phyloP scores from a whole-genome alignment of 2,113 vertebrate genomes.

The Syngnathus scovelli region DNA sequence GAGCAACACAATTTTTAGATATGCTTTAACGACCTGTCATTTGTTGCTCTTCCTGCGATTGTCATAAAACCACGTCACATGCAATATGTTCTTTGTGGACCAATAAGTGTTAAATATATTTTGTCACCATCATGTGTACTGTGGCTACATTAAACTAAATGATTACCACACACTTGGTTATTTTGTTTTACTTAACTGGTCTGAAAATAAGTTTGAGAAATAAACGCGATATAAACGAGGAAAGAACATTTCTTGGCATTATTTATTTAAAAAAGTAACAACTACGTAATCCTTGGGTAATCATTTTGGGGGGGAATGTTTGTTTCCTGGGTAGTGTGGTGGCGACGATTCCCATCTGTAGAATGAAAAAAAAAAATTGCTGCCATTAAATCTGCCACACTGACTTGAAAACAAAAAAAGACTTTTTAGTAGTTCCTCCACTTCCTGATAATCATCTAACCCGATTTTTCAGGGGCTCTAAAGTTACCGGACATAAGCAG shows the following conservation, averaged over 20 bases:
- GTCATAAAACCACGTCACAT: background rate
- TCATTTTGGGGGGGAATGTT: constrained; percentile 38
- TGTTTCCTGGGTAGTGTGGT: constrained; percentile 29
- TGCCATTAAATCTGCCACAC: background rate
- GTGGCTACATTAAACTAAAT: background rate
- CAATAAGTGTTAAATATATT: constrained; percentile 2
- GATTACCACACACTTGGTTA: background rate
- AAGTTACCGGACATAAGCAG: background rate
- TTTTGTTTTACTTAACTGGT: no score
- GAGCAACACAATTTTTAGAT: background rate
- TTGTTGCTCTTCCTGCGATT: background rate
- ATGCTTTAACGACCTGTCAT: background rate
- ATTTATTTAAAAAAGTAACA: constrained; percentile 37
- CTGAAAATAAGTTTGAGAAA: constrained; percentile 9
- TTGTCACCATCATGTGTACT: background rate
- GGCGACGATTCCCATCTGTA: constrained; percentile 25
- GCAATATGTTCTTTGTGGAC: background rate
- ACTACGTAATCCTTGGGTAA: constrained; percentile 41
- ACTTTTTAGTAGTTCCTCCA: background rate
- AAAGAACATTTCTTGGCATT: background rate
- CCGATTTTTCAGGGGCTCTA: background rate
- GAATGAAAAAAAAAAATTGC: background rate
- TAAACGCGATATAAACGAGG: background rate
- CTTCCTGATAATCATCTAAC: background rate
- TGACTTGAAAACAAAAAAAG: background rate